Evolutionary conservation across 2,888 invertebrate genomes (phyloP).

Genomic region (Oligia fasciuncula): DNA sequence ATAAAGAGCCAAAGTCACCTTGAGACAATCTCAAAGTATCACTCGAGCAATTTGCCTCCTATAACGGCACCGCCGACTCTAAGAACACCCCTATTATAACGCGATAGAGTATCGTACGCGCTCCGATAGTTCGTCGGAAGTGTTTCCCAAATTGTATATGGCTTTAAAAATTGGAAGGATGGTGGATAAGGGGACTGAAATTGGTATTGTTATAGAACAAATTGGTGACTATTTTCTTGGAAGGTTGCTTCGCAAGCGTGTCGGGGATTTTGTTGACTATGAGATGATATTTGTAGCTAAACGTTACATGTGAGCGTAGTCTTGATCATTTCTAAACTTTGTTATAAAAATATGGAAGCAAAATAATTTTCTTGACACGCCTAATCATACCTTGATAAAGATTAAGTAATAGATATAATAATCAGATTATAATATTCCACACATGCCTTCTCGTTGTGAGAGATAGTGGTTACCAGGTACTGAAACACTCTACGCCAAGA

Average conservation of each 20-base stretch:
- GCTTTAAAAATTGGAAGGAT: conserved; percentile 52
- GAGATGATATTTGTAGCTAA: not conserved
- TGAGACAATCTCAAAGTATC: conserved; percentile 44
- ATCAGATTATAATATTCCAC: not conserved
- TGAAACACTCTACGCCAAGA: conserved; percentile 26
- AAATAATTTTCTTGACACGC: not conserved
- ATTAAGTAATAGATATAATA: not conserved
- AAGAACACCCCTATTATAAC: conserved; percentile 51
- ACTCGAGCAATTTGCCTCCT: conserved; percentile 49
- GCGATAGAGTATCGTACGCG: conserved; percentile 50
- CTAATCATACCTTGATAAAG: not conserved
- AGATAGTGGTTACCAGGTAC: not conserved
- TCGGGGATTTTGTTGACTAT: conserved; percentile 17
- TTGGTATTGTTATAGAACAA: conserved; percentile 54
- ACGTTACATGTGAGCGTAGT: not conserved
- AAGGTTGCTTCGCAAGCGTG: conserved; percentile 13
- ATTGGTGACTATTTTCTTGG: conserved; percentile 43
- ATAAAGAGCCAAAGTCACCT: conserved; percentile 24
- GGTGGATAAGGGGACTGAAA: conserved; percentile 36
- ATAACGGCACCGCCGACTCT: conserved; percentile 22
- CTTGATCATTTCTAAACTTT: not conserved
- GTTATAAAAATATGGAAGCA: not conserved
- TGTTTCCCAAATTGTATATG: conserved; percentile 56
- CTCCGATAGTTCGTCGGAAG: conserved; percentile 48
- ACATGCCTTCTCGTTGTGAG: not conserved